Base-by-base conservation (phyloP, 1,140 invertebrate genomes). In the Plutomurus gul region DNA sequence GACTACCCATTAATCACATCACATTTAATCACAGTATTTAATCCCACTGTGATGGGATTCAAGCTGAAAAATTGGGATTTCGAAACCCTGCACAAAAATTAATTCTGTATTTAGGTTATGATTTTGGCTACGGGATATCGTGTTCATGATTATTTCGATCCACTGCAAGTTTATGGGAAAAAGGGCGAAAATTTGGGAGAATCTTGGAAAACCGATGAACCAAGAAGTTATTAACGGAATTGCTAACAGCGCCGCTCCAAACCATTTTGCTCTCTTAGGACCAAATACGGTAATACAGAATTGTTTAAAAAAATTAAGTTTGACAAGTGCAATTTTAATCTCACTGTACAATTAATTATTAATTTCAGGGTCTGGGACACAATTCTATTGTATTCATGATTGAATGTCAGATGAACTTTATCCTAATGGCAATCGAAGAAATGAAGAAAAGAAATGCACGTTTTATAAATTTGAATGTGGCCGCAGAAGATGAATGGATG, bases 351-450 rank as follows among this genome's bases (percentile, higher is more conserved):
- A 39, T 71, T 71, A n/a, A n/a, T n/a, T 30, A 18, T 33, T 27
- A 51, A 1, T 60, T 56, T 4, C 46, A 72, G 77, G 13, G 6
- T 46, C 27, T 77, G n/a, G 78, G 75, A 40, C 81, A 82, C 72
- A 80, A 75, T 65, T 72, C 73, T 8, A 60, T 80, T 13, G 11
- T 80, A 13, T 82, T 82, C 70, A 70, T 33, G 37, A 72, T 80
- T 13, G 81, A 82, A 36, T 82, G 81, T 47, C 77, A 82, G 39
- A 25, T 73, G 3, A 60, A 82, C 22, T 82, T 74, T 47, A 25
- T 46, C 2, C 0, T 82, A 5, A 30, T 77, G 16, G 46, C 76
- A 1, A 40, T 83, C 4, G 39, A 51, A 60, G 74, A 83, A 78
- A 37, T 78, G 36, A 74, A 60, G 11, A 8, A 10, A 13, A 16